Percentiles rank a stretch among this genome's conserved stretches.
These are phyloP conservation scores for Microctonus hyperodae DNA, from an alignment of 2,888 invertebrate species.

Conservation along the genomic window DNA sequence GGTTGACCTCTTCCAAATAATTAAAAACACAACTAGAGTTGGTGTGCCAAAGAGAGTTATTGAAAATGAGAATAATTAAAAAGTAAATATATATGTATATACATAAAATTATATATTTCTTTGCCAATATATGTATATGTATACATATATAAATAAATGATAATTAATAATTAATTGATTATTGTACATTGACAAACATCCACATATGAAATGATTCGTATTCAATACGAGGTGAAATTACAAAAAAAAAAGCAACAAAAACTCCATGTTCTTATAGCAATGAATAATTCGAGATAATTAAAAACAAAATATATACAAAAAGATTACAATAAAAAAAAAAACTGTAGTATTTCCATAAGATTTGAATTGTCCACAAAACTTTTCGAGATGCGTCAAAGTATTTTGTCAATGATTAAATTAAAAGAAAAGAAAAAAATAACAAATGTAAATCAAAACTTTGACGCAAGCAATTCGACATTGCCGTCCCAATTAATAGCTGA, in stretches of 20 bases:
- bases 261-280: neutral
- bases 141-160: conserved; percentile 18
- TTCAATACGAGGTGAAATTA: conserved; percentile 4
- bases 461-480: conserved; percentile 5
- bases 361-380: neutral
- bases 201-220: conserved; percentile 22
- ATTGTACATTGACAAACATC: conserved; percentile 33
- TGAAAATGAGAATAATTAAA: neutral
- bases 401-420: neutral
- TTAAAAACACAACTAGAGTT: conserved; percentile 41
- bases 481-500: conserved; percentile 6
- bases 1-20: conserved; percentile 49
- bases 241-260: neutral
- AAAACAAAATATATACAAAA: neutral
- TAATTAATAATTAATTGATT: conserved; percentile 31
- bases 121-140: conserved; percentile 40
- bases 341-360: neutral
- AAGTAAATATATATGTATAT: conserved; percentile 31
- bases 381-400: neutral
- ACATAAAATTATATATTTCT: conserved; percentile 39
- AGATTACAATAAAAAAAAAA: neutral
- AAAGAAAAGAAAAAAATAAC: neutral
- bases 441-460: neutral
- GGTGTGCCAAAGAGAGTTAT: conserved; percentile 34
- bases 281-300: neutral